These are phyloP conservation scores for Ophioninae sp. DNA, from an alignment of 2,888 invertebrate genomes.

Conservation along the genomic window DNA sequence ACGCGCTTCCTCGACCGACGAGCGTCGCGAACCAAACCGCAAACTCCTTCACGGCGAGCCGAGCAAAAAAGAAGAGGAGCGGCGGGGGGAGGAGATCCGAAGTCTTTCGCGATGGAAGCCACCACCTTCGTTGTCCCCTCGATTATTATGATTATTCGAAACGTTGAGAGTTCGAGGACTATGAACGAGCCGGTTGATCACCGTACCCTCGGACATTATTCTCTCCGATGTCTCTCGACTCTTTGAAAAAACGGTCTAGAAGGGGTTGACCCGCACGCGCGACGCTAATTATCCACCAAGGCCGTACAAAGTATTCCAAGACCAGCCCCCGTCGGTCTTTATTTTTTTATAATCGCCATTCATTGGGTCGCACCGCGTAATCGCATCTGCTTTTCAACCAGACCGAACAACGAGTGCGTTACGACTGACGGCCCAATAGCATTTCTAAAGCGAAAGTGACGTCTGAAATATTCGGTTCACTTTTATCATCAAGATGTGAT, in stretches of 20 bases:
- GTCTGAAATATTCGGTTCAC: neutral
- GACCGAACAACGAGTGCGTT: neutral
- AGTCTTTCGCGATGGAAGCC: conserved; percentile 42
- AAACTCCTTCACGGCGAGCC: conserved; percentile 51
- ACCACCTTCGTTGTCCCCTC: conserved; percentile 57
- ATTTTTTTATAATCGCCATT: conserved; percentile 21
- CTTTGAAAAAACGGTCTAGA: conserved; percentile 5
- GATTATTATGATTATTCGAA: neutral
- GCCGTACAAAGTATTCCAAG: conserved; percentile 34
- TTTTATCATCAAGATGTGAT: neutral
- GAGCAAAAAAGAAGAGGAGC: conserved; percentile 50
- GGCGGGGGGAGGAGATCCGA: conserved; percentile 1
- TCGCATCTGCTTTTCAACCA: conserved; percentile 28
- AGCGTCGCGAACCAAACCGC: conserved; percentile 48
- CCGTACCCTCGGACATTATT: conserved; percentile 27
- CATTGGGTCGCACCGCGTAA: conserved; percentile 30
- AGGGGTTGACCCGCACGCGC: conserved; percentile 49
- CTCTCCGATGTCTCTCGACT: conserved; percentile 29
- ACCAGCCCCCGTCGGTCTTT: conserved; percentile 28
- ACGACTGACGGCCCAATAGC: neutral
- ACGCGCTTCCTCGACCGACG: conserved; percentile 61
- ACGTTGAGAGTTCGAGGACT: neutral
- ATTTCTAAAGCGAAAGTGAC: neutral
- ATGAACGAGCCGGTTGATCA: neutral
- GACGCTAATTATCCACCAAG: conserved; percentile 45